phyloP scores from a whole-genome alignment of 2,888 invertebrate genomes.

The Phragmatobia fuliginosa region DNA sequence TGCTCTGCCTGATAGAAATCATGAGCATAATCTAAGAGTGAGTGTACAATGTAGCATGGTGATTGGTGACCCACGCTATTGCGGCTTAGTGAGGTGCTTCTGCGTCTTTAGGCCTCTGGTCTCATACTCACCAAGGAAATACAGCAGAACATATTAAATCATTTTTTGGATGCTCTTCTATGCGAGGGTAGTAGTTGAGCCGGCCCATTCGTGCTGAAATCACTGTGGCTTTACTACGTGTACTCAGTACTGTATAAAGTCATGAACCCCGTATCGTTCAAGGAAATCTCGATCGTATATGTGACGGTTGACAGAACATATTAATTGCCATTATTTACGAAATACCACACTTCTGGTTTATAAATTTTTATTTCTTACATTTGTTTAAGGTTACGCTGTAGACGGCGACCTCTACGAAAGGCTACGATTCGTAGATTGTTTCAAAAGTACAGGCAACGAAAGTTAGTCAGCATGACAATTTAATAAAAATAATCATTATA shows the following conservation, averaged over 20 bases:
- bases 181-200: too few relatives aligned
- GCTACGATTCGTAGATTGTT: neutral
- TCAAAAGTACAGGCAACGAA: neutral
- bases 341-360: neutral
- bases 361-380: neutral
- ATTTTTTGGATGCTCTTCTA: too few relatives aligned
- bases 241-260: neutral
- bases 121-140: too few relatives aligned
- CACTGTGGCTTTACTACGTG: too few relatives aligned
- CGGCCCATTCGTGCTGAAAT: too few relatives aligned
- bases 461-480: neutral
- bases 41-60: too few relatives aligned
- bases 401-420: conserved; percentile 3
- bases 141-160: too few relatives aligned
- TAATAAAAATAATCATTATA: neutral
- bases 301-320: neutral
- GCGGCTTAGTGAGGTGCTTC: too few relatives aligned
- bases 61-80: too few relatives aligned
- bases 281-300: neutral
- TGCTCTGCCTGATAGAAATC: too few relatives aligned
- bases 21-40: too few relatives aligned
- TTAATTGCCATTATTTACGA: neutral
- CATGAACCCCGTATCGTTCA: neutral
- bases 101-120: too few relatives aligned
- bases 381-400: conserved; percentile 8